Evolutionary conservation across 2,888 invertebrate genomes (phyloP).

Genomic region (Mesochorus sp.): DNA sequence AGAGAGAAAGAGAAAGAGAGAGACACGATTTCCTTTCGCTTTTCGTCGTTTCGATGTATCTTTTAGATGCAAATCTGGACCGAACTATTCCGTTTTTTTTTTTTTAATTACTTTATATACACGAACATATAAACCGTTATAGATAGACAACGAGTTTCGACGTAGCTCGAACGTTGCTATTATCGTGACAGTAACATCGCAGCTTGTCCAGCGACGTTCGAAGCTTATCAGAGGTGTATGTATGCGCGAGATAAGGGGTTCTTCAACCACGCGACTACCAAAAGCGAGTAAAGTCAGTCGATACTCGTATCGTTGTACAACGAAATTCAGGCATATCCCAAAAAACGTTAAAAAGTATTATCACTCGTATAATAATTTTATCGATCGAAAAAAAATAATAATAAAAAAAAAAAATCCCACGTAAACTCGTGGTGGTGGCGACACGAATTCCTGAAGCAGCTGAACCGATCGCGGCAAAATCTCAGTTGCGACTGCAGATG

Average conservation of each 20-base stretch:
- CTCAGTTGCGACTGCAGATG: slow-evolving; percentile 78
- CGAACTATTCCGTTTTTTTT: too few species aligned
- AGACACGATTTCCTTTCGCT: too few species aligned
- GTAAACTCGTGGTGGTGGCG: slow-evolving; percentile 9
- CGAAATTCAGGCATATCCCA: not conserved
- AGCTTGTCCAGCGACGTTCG: slow-evolving; percentile 24
- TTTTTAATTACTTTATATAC: too few species aligned
- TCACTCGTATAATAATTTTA: too few species aligned
- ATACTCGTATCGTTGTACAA: slow-evolving; percentile 4
- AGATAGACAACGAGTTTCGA: too few species aligned
- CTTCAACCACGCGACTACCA: slow-evolving; percentile 46
- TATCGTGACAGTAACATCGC: slow-evolving; percentile 53
- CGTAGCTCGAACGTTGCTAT: slow-evolving; percentile 34
- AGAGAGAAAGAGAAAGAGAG: not conserved
- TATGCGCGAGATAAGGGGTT: slow-evolving; percentile 56
- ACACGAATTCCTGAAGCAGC: slow-evolving; percentile 33
- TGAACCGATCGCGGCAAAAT: slow-evolving; percentile 69
- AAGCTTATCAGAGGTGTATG: slow-evolving; percentile 45
- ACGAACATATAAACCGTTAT: too few species aligned
- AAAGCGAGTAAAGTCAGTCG: slow-evolving; percentile 6
- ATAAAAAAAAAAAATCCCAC: slow-evolving; percentile 4
- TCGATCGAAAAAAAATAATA: not conserved
- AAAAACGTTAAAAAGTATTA: too few species aligned
- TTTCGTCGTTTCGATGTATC: too few species aligned
- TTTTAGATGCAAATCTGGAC: too few species aligned